Percentiles rank a stretch among this genome's conserved stretches.
phyloP scores from a whole-genome alignment of 2,797 vertebrate species.

The Atherinosoma microstoma region DNA sequence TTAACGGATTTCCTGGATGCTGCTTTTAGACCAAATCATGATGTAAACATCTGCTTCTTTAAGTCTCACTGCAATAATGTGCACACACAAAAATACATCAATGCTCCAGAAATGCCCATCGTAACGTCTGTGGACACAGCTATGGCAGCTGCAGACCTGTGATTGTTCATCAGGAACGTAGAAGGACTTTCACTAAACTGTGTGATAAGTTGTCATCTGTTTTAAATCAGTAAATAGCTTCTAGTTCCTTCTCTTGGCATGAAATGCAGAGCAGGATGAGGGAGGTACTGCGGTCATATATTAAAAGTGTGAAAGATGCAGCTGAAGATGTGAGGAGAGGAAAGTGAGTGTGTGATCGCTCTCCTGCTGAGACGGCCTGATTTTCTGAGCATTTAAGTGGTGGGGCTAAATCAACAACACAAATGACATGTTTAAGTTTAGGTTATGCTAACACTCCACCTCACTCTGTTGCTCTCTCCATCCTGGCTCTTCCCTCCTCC shows the following conservation, averaged over 20 bases:
- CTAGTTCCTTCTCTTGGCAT: background rate
- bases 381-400: conserved; percentile 56
- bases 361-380: conserved; percentile 58
- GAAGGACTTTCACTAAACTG: background rate
- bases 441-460: conserved; percentile 52
- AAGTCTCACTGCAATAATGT: too few species aligned
- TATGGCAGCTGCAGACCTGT: too few species aligned
- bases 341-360: conserved; percentile 40
- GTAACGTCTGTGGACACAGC: too few species aligned
- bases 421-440: conserved; percentile 55
- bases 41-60: too few species aligned
- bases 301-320: conserved; percentile 6
- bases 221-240: conserved; percentile 1
- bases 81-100: too few species aligned
- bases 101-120: too few species aligned
- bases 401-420: conserved; percentile 66
- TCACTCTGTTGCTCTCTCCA: conserved; percentile 30
- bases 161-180: too few species aligned
- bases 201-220: background rate
- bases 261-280: background rate
- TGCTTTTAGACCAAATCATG: too few species aligned
- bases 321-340: conserved; percentile 10
- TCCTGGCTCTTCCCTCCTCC: conserved; percentile 54
- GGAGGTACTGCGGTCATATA: background rate
- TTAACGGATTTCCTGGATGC: too few species aligned